Evolutionary conservation across 2,113 vertebrate genomes (phyloP).

Genomic region (Oryctolagus cuniculus): mOryCun1.1 NC_091440.1:134460501-134461000

Average conservation of each 20-base stretch:
- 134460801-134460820: background rate
- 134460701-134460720: background rate
- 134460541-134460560: background rate
- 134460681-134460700: background rate
- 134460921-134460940: background rate
- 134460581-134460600: background rate
- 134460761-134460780: constrained; percentile 31
- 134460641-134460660: background rate
- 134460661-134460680: background rate
- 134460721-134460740: background rate
- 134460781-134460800: background rate
- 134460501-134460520: background rate
- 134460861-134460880: background rate
- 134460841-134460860: background rate
- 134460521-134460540: background rate
- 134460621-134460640: background rate
- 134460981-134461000: background rate
- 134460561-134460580: background rate
- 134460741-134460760: background rate
- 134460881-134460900: background rate
- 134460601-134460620: background rate
- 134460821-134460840: background rate
- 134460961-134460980: background rate
- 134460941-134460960: background rate
- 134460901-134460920: background rate